A percentile compares a stretch with the other conserved stretches of the same genome.
Evolutionary conservation across 2,113 vertebrate species (phyloP).

Genomic region (Casuarius casuarius): DNA sequence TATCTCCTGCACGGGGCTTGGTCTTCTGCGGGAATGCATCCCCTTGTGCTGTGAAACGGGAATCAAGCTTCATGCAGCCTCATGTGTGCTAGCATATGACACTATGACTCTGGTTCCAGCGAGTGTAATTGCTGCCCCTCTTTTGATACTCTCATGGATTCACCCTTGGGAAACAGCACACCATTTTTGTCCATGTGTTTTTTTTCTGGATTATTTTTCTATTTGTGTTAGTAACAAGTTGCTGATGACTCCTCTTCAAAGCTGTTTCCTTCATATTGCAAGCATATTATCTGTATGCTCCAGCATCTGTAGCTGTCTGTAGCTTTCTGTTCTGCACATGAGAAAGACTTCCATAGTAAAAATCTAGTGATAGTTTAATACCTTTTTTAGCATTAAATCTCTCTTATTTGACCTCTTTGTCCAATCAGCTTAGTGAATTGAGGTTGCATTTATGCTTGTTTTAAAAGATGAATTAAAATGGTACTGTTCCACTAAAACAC

Average conservation of each 20-base stretch:
- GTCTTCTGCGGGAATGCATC: background rate
- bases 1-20: accelerated
- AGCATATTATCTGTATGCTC: background rate
- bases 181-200: background rate
- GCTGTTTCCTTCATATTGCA: accelerated
- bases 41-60: no score
- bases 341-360: background rate
- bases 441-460: background rate
- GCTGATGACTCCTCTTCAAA: background rate
- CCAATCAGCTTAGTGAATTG: accelerated
- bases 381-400: background rate
- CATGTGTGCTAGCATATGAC: accelerated
- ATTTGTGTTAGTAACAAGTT: background rate
- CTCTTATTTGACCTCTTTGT: accelerated
- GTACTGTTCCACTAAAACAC: accelerated
- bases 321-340: background rate
- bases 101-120: background rate
- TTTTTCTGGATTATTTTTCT: background rate
- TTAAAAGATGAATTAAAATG: background rate
- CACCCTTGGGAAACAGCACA: background rate
- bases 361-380: background rate
- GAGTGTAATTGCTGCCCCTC: accelerated
- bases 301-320: background rate
- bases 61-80: no score
- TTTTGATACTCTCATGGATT: background rate